Evolutionary conservation across 2,797 vertebrate genomes (phyloP).

Genomic region (Oreonectes daqikongensis): DNA sequence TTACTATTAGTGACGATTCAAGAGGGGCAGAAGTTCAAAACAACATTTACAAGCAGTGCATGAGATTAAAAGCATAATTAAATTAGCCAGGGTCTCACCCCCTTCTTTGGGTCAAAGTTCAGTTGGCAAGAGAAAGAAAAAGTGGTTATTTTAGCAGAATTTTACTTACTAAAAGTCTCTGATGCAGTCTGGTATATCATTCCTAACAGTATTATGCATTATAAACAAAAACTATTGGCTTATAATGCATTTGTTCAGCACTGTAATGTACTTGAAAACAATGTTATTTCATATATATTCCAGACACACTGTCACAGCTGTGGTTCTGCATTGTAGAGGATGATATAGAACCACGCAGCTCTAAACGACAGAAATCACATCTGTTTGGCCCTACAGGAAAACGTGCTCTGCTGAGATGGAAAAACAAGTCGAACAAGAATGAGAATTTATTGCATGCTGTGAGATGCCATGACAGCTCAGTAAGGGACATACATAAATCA

Average conservation of each 20-base stretch:
- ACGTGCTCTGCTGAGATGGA: slow-evolving; percentile 39
- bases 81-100: slow-evolving; percentile 86
- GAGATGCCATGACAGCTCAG: slow-evolving; percentile 45
- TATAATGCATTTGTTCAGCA: background rate
- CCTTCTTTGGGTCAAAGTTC: slow-evolving; percentile 81
- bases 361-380: slow-evolving; percentile 48
- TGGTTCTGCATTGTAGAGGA: background rate
- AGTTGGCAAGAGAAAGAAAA: slow-evolving; percentile 68
- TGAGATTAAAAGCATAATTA: slow-evolving; percentile 84
- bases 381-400: slow-evolving; percentile 43
- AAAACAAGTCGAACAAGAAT: slow-evolving; percentile 52
- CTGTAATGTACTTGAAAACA: background rate
- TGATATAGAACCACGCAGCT: slow-evolving; percentile 13
- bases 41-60: slow-evolving; percentile 83
- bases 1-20: slow-evolving; percentile 21
- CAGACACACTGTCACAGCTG: slow-evolving; percentile 28
- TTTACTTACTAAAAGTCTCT: background rate
- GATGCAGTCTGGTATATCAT: background rate
- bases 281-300: slow-evolving; percentile 13
- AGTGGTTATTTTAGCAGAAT: slow-evolving; percentile 8
- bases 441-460: slow-evolving; percentile 47
- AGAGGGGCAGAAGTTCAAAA: slow-evolving; percentile 78
- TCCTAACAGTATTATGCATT: background rate
- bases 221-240: background rate
- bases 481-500: slow-evolving; percentile 48